These are phyloP conservation scores for Rhynchomys soricoides DNA, from an alignment of 2,113 vertebrate genomes.

Conservation along the genomic window DNA sequence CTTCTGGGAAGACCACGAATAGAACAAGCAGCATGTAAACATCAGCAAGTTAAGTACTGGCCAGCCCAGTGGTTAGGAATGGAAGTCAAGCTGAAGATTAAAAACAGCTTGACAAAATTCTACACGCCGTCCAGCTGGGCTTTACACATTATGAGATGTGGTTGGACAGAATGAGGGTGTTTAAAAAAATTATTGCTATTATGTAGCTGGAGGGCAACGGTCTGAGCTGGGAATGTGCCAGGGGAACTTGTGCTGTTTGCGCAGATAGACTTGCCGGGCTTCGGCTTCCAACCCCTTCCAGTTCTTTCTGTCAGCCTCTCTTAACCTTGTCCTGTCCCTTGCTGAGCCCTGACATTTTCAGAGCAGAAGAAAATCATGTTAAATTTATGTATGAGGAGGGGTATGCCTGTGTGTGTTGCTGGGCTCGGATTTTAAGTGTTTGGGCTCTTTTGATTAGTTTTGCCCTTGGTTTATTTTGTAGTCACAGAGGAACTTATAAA, in stretches of 20 bases:
- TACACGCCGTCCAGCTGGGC: slow-evolving; percentile 69
- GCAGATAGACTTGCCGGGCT: slow-evolving; percentile 83
- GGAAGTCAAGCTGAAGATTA: slow-evolving; percentile 51
- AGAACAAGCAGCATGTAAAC: slow-evolving; percentile 51
- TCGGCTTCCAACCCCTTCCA: slow-evolving; percentile 82
- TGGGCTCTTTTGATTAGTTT: slow-evolving; percentile 81
- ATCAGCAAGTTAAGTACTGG: slow-evolving; percentile 18
- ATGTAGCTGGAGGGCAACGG: slow-evolving; percentile 37
- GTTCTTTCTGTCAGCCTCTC: slow-evolving; percentile 80
- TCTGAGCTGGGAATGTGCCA: slow-evolving; percentile 79
- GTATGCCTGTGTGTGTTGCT: slow-evolving; percentile 53
- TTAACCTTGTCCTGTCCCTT: slow-evolving; percentile 85
- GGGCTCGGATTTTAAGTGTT: slow-evolving; percentile 52
- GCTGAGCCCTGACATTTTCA: slow-evolving; percentile 83
- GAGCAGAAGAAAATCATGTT: slow-evolving; percentile 83
- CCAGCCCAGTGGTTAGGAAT: slow-evolving; percentile 20
- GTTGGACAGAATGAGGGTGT: slow-evolving; percentile 51
- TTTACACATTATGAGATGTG: slow-evolving; percentile 50
- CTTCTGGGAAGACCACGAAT: slow-evolving; percentile 59
- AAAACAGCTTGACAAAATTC: slow-evolving; percentile 59
- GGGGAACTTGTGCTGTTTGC: slow-evolving; percentile 82
- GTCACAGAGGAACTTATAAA: slow-evolving; percentile 73
- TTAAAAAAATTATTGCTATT: slow-evolving; percentile 73
- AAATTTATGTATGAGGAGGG: slow-evolving; percentile 81
- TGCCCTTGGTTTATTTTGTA: slow-evolving; percentile 79